Base-by-base conservation (phyloP, 2,888 invertebrate genomes). In the Smittia aterrima region DNA sequence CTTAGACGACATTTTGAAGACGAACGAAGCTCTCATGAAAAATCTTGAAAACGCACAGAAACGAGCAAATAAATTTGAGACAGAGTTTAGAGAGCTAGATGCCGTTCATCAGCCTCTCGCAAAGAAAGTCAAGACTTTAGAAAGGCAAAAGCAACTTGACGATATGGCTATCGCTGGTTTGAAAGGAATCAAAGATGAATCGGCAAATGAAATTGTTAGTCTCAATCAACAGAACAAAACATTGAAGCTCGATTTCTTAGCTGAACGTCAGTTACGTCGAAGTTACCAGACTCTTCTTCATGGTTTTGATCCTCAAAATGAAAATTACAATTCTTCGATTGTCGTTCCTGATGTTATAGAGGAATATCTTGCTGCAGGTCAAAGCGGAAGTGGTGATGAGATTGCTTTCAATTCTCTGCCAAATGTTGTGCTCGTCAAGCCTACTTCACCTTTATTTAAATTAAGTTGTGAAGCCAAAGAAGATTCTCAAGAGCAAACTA, bases 211-310 rank as follows among this genome's bases (percentile, higher is more conserved):
- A 72, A 38, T 62, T 7, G 6, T 62, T 0, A 72, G 38, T 20
- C 9, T 72, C 4, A 62, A 58, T 7, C 11, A 32, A 20, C n/a
- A 32, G 16, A 7, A 58, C 2, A 20, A 38, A 1, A 16, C n/a
- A 11, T 4, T 62, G 6, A 62, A 58, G 20, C 3, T 62, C 0
- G 72, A 72, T 62, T 24, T 72, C 6, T 13, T 72, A 0, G 72
- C 62, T 9, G 72, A 72, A 20, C 54, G n/a, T 25, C 58, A 72
- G 38, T 16, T 72, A 16, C 16, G 72, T 9, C 58, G 72, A 18
- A 32, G 58, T 2, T 32, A 72, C 58, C 72, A 72, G 22, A 11
- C n/a, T 11, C 25, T 11, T 13, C 22, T 72, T 9, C 58, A 40
- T 9, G 16, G 58, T 20, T 11, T 62, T 6, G 72, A 72, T 16